Percentiles rank a stretch among this genome's conserved stretches.
These are phyloP conservation scores for Gymnocephalus cernua DNA, from an alignment of 2,113 vertebrate species.

Conservation along the genomic window DNA sequence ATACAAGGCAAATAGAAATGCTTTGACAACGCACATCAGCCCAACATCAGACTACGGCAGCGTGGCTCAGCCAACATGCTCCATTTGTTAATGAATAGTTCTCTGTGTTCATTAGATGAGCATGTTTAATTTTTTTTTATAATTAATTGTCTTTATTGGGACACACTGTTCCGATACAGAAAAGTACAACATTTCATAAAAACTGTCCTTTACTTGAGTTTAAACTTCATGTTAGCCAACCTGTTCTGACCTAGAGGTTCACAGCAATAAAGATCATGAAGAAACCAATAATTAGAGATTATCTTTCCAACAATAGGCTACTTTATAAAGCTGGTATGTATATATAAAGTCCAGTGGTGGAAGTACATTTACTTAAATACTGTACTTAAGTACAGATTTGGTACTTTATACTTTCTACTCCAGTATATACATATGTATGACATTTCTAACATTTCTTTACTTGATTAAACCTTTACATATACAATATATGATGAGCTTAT, in stretches of 20 bases:
- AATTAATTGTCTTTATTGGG: background rate
- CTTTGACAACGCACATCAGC: conserved; percentile 3
- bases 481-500: no score
- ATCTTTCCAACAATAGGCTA: background rate
- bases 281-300: background rate
- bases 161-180: background rate
- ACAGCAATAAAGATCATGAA: background rate
- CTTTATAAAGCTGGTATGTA: no score
- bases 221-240: background rate
- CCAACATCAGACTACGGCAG: background rate
- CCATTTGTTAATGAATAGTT: background rate
- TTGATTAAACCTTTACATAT: no score
- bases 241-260: conserved; percentile 8
- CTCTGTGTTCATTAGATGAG: background rate
- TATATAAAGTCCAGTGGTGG: background rate
- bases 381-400: no score
- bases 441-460: no score
- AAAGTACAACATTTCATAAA: background rate
- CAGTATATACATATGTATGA: no score
- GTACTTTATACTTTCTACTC: no score
- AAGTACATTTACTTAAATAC: background rate
- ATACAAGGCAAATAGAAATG: conserved; percentile 14
- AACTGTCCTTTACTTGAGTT: background rate
- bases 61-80: background rate
- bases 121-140: background rate